Base-by-base conservation (phyloP, 2,113 vertebrate genomes). In the Psilopsiagon aurifrons region DNA sequence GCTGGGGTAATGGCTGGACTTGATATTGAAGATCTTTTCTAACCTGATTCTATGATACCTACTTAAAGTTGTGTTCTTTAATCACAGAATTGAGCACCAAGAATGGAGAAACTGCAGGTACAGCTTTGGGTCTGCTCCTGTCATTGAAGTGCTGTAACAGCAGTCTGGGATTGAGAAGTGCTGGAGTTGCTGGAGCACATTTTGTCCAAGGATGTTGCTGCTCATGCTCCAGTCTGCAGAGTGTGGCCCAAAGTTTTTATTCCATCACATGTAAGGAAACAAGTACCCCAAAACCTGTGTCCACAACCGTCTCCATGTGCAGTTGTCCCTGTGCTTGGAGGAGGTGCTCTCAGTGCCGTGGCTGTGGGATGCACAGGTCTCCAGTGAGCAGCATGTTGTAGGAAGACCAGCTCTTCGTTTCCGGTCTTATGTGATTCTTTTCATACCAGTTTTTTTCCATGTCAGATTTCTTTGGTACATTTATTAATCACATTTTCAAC, bases 371-470 rank as follows among this genome's bases (percentile, higher is more conserved):
- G n/a, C 3, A 24, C 1, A 0, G 24, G 35, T 33, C 28, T 12
- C 0, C 0, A 3, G 18, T 52, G n/a, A 85, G 54, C 13, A 57
- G 13, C 2, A 3, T 1, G 2, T 8, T 6, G 16, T 4, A 41
- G 70, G 52, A 76, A 57, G 41, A 17, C 11, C 27, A 57, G 8
- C n/a, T 66, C 49, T 88, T 49, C 1, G 2, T 43, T 82, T 71
- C 11, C 20, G 31, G 19, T n/a, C 13, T 44, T 28, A 3, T 0
- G 13, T 54, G n/a, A 22, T 91, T n/a, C 20, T 81, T 81, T n/a
- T 54, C 4, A 3, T 35, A 6, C 1, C 0, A 0, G 0, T 62
- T 84, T 74, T 35, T 69, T 60, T 15, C 20, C 25, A 8, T 15
- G 2, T 54, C n/a, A 18, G 39, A 43, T n/a, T 17, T 19, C 51